These are phyloP conservation scores for Diloba caeruleocephala DNA, from an alignment of 2,888 invertebrate genomes.

Conservation along the genomic window DNA sequence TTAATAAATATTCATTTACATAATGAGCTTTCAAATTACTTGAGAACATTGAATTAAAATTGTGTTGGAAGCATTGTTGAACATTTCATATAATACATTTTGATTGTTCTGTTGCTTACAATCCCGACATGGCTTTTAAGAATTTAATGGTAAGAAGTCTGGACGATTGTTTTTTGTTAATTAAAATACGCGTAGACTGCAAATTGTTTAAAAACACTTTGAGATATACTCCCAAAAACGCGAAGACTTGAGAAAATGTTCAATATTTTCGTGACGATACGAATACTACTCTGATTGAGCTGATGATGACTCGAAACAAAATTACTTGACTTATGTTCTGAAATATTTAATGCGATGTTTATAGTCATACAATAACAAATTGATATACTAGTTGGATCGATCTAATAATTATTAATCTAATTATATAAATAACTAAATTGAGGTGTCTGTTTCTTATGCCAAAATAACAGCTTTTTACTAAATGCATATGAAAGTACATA, in stretches of 20 bases:
- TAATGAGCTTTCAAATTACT: conserved; percentile 66
- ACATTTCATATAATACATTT: conserved; percentile 67
- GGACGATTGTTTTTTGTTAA: conserved; percentile 50
- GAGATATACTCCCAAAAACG: background rate
- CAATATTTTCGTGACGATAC: too few species aligned
- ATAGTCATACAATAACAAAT: background rate
- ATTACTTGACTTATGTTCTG: too few species aligned
- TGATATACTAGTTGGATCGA: conserved; percentile 9
- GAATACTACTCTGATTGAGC: too few species aligned
- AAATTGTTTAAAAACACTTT: conserved; percentile 44
- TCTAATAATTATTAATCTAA: too few species aligned
- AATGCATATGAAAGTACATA: too few species aligned
- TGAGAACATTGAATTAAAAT: conserved; percentile 62
- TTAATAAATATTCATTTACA: conserved; percentile 67
- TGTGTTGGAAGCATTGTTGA: conserved; percentile 61
- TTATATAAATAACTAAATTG: too few species aligned
- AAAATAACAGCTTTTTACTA: too few species aligned
- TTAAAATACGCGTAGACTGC: conserved; percentile 49
- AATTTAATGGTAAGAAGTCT: conserved; percentile 48
- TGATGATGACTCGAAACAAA: too few species aligned
- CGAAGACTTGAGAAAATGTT: too few species aligned
- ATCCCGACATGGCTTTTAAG: conserved; percentile 45
- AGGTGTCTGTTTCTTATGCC: too few species aligned
- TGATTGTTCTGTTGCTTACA: conserved; percentile 59
- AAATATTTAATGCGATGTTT: background rate